Evolutionary conservation across 1,140 invertebrate species (phyloP), one percentile per base, ranked within the genome.

Genomic region (Drosophila mojavensis): DNA sequence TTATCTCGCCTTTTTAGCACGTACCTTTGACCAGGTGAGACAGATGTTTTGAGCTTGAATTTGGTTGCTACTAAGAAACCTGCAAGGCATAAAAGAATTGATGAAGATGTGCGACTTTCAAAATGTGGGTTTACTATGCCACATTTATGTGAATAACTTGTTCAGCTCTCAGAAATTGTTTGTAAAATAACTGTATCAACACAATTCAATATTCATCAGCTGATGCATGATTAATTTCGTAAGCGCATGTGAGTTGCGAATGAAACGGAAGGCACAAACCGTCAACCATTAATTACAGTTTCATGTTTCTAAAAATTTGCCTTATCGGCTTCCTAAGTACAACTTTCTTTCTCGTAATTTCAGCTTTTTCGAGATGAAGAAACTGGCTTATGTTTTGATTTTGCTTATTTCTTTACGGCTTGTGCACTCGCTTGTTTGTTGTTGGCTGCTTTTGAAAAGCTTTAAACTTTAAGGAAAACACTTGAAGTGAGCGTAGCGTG

Each of bases 371-470:
- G 26, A 50, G 30, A 45, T 47, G 48, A 73, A 36, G 54, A 36
- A 62, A 68, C 43, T 61, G 43, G 33, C 15, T 36, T 33, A 62
- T 59, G 45, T 55, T 73, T 61, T 41, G 48, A 41, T 61, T 73
- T 82, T 82, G 48, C 55, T 48, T 39, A 11, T 59, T 24, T 77
- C 33, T 33, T 75, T 81, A 78, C 70, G 79, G 63, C 64, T 69
- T 30, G 39, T 69, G 81, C 70, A 67, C 55, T 55, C 43, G 26
- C 30, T 17, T 54, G 66, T 64, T 70, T 56, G 43, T 50, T 65
- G 26, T 39, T 39, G 11, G 36, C 10, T 39, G 36, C 41, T 54
- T 45, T 65, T 47, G 47, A 30, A 60, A 60, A 60, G 15, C 13
- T 28, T 9, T 15, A 43, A 64, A 54, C 24, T 53, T 61, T 75